These are phyloP conservation scores for Spondyliosoma cantharus DNA, from an alignment of 2,797 vertebrate genomes.

Conservation along the genomic window DNA sequence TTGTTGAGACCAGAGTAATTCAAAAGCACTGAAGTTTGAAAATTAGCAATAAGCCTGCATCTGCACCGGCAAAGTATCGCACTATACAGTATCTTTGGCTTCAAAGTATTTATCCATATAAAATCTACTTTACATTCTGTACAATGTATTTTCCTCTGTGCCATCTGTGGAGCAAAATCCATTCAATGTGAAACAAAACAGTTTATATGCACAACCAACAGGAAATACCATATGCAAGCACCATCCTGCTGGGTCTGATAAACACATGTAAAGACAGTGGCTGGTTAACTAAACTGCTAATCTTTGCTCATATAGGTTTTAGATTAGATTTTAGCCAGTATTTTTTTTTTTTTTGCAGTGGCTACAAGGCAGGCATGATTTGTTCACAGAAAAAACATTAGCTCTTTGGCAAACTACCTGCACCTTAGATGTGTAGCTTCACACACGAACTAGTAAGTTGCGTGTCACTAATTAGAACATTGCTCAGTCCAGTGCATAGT, in stretches of 20 bases:
- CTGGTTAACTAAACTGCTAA: background rate
- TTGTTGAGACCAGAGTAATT: slow-evolving; percentile 8
- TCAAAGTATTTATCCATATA: background rate
- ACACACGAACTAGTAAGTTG: background rate
- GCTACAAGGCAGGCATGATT: background rate
- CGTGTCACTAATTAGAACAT: slow-evolving; percentile 21
- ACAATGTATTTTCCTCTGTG: background rate
- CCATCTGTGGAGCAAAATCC: background rate
- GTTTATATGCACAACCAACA: background rate
- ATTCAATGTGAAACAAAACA: background rate
- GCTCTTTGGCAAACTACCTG: background rate
- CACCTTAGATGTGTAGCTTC: background rate
- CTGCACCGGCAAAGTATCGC: background rate
- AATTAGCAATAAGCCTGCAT: background rate
- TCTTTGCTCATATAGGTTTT: background rate
- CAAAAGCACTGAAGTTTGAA: slow-evolving; percentile 10
- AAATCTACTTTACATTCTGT: background rate
- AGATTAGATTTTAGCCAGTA: background rate
- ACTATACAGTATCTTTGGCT: background rate
- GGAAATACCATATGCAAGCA: background rate
- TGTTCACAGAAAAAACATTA: background rate
- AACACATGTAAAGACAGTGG: background rate
- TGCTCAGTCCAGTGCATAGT: background rate
- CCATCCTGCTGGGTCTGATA: background rate
- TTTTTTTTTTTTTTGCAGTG: background rate